Evolutionary conservation across 2,797 vertebrate genomes (phyloP), one percentile per base, ranked within the genome.

Genomic region (Muscicapa striata): DNA sequence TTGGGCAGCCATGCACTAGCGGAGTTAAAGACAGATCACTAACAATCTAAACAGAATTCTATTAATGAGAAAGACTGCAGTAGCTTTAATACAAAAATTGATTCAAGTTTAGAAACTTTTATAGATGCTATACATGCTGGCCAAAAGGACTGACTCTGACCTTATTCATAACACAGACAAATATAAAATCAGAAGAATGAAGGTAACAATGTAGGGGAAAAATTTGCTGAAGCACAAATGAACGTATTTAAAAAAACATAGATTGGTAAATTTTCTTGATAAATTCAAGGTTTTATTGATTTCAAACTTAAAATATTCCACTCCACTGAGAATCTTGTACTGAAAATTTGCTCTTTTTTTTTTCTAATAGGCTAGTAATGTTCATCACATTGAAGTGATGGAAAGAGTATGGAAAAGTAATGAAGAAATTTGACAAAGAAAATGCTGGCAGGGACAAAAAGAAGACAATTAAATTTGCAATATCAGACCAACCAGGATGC

Each of bases 241-340:
- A 54, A 32, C 14, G 16, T 32, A 72, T 67, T 84, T 80, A 87
- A 94, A 94, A 46, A 69, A 52, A 18, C 52, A 66, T 23, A 54
- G 8, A 80, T 55, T 46, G 20, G 24, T 45, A 92, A 79, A 88
- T 72, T 90, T 18, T 49, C 23, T 72, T 81, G 19, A 86, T 51
- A 72, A 80, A 94, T 57, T 76, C 52, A 63, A 88, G 79, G 36
- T 45, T 88, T 74, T 87, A 84, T 82, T 43, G 43, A 90, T 46
- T 84, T 48, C 16, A 84, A 41, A 85, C 82, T 86, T 91, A 63
- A 87, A 95, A 88, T 88, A 73, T 83, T 93, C 51, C 4, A 57
- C 52, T 95, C 29, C 76, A 89, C 21, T 78, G 67, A 70, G 85
- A 92, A 74, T 40, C 18, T 79, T 82, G 36, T 61, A 15, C 9